phyloP scores from a whole-genome alignment of 2,113 vertebrate genomes.

The Nothoprocta perdicaria region DNA sequence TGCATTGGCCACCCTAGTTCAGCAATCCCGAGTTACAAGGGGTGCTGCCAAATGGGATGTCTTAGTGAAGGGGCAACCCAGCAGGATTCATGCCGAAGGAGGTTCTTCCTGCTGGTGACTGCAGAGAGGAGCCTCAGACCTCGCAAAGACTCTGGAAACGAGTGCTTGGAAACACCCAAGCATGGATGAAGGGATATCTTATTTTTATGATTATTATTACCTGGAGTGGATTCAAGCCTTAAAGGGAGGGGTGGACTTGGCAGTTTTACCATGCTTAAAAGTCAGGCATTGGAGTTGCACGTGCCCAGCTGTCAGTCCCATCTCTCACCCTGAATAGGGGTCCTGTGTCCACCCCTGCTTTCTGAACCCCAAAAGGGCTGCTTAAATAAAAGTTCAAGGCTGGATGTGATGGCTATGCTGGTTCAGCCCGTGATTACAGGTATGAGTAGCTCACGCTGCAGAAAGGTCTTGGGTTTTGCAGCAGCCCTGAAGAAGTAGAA shows the following conservation, averaged over 20 bases:
- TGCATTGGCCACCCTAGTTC: neutral
- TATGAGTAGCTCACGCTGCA: neutral
- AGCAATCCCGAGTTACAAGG: fast-evolving
- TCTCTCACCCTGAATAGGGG: neutral
- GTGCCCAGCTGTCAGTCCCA: neutral
- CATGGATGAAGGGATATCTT: neutral
- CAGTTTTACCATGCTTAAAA: neutral
- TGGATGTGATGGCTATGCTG: neutral
- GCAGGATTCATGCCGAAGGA: neutral
- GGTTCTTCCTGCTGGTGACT: neutral
- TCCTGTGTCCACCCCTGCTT: neutral
- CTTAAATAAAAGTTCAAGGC: neutral
- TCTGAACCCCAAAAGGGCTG: neutral
- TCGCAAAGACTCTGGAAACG: slow-evolving; percentile 4
- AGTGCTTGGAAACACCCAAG: neutral
- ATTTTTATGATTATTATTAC: neutral
- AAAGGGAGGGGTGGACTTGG: neutral
- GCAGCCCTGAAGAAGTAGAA: neutral
- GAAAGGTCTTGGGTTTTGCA: neutral
- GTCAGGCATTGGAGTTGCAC: neutral
- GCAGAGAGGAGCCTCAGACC: neutral
- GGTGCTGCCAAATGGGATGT: fast-evolving
- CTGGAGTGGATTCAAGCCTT: slow-evolving; percentile 15
- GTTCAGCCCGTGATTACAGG: neutral
- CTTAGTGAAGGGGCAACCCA: neutral